Percentiles rank a stretch among this genome's conserved stretches.
Conservation (phyloP, 2,797 vertebrate species). For the Scolopax bukidnonensis region DNA sequence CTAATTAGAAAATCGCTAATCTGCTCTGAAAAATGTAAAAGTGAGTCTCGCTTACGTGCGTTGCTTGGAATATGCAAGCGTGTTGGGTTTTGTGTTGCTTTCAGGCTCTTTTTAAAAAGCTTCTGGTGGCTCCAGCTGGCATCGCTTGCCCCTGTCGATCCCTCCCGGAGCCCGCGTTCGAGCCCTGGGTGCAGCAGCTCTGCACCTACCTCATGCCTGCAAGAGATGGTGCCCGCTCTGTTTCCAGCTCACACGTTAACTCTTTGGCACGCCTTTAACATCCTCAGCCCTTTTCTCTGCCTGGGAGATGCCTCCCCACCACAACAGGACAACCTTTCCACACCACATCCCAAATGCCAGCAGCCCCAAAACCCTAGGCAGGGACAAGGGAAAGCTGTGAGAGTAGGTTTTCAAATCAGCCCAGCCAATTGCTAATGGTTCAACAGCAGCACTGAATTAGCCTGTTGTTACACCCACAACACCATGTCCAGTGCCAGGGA, state of each 20-base stretch:
- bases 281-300: not conserved
- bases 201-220: not conserved
- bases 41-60: constrained; percentile 62
- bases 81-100: constrained; percentile 11
- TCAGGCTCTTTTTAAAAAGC: constrained; percentile 45
- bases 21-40: constrained; percentile 73
- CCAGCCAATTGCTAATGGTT: fast-evolving
- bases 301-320: not conserved
- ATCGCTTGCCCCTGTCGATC: not conserved
- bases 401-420: not conserved
- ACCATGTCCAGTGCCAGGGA: not conserved
- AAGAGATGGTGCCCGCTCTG: not conserved
- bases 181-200: not conserved
- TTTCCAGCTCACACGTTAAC: not conserved
- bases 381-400: not conserved
- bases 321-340: not conserved
- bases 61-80: constrained; percentile 55
- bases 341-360: not conserved
- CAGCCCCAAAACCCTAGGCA: not conserved
- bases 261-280: not conserved
- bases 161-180: not conserved
- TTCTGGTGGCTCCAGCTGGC: constrained; percentile 40
- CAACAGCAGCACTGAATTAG: not conserved
- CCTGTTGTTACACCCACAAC: not conserved
- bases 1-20: constrained; percentile 76